phyloP scores from a whole-genome alignment of 1,140 invertebrate species.

The Lineus longissimus region DNA sequence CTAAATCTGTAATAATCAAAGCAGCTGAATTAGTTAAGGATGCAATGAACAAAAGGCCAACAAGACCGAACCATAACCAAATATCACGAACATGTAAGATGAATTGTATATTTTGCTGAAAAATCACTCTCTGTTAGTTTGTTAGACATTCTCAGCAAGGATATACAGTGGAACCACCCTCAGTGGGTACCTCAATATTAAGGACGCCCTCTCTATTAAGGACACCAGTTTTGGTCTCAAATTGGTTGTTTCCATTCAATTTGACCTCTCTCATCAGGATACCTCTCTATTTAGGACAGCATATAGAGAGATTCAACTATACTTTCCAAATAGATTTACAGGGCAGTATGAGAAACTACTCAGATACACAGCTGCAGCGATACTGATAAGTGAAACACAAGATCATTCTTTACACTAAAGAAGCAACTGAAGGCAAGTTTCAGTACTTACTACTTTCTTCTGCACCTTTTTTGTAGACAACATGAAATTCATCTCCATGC shows the following conservation, averaged over 20 bases:
- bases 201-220: no score
- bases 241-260: no score
- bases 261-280: no score
- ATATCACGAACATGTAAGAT: neutral
- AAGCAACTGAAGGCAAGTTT: neutral
- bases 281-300: no score
- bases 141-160: no score
- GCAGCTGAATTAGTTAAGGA: neutral
- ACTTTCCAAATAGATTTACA: no score
- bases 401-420: neutral
- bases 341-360: no score
- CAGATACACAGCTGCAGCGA: neutral
- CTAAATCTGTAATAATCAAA: conserved; percentile 33
- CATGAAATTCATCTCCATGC: conserved; percentile 49
- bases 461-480: conserved; percentile 46
- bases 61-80: neutral
- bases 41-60: neutral
- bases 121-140: no score
- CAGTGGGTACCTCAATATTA: no score
- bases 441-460: conserved; percentile 35
- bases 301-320: no score
- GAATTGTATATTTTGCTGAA: neutral
- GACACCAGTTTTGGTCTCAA: no score
- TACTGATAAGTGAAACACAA: neutral
- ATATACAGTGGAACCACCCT: no score